phyloP scores from a whole-genome alignment of 1,140 invertebrate species.

The Neotoxoptera formosana region DNA sequence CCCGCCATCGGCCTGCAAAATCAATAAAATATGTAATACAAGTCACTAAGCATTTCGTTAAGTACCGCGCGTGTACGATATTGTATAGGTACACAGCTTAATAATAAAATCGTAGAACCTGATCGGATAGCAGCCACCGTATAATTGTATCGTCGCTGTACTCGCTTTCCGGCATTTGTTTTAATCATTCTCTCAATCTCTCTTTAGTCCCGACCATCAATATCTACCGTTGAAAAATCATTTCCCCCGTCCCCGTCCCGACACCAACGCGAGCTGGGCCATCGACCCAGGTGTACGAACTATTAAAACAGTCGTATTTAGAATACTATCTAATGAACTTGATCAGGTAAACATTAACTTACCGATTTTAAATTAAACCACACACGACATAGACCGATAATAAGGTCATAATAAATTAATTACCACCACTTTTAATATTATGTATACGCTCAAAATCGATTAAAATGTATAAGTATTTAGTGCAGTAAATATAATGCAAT shows the following conservation, averaged over 20 bases:
- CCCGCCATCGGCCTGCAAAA: neutral
- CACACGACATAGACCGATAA: neutral
- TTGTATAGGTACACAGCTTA: neutral
- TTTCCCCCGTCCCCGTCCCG: neutral
- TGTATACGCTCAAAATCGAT: neutral
- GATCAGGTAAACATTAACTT: neutral
- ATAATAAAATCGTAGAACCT: neutral
- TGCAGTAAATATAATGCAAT: neutral
- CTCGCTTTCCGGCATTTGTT: neutral
- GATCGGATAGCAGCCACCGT: neutral
- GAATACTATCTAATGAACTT: slow-evolving; percentile 21
- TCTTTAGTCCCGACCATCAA: neutral
- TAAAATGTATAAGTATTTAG: neutral
- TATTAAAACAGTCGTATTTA: slow-evolving; percentile 26
- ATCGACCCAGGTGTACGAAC: neutral
- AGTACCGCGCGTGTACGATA: neutral
- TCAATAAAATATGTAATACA: neutral
- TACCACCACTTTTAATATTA: neutral
- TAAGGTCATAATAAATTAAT: neutral
- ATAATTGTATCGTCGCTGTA: neutral
- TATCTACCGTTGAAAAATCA: neutral
- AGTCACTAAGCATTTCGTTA: neutral
- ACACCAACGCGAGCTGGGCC: neutral
- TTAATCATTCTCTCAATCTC: neutral
- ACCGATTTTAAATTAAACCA: neutral